Base-by-base conservation (phyloP, 2,113 vertebrate species). In the Callospermophilus lateralis region DNA sequence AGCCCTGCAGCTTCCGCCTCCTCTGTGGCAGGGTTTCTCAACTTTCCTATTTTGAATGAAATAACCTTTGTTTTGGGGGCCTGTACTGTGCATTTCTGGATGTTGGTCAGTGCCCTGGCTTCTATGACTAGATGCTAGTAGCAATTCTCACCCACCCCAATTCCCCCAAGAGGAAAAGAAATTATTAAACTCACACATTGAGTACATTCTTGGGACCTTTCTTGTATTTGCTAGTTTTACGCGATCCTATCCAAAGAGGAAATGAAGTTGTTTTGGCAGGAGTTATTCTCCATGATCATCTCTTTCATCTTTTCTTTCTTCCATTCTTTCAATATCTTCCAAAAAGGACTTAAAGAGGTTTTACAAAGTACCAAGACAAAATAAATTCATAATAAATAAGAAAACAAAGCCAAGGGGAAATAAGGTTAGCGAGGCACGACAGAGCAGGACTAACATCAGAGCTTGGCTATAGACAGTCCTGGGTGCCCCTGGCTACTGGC, bases 261-360 rank as follows among this genome's bases (percentile, higher is more conserved):
- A 93, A 90, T 68, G 37, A 85, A 94, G 37, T 70, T 76, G 58
- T 26, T 55, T 88, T 55, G 63, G 65, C 77, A 58, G 58, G n/a
- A 94, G 24, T 48, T 88, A 1, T 93, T 72, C 34, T 68, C 93
- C 42, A 45, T 42, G 34, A 91, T 89, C 51, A 63, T 68, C 48
- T 90, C 45, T 78, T 79, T 74, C 68, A 85, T 77, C 42, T 73
- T 90, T 72, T 67, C 67, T n/a, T 67, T 84, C 45, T 20, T 45
- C 30, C 22, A 32, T 61, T 94, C 79, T 92, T 95, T 87, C 30
- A 63, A 55, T 42, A 42, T 83, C 84, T 96, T 90, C 67, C 17
- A 65, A 84, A 84, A 93, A 80, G n/a, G 28, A 88, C 68, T 96
- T 87, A 73, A 94, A 85, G 68, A 91, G 83, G 24, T 45, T 80